phyloP scores from a whole-genome alignment of 37 sponge, comb jelly and placozoan genomes.

The Aphrocallistes beatrix region DNA sequence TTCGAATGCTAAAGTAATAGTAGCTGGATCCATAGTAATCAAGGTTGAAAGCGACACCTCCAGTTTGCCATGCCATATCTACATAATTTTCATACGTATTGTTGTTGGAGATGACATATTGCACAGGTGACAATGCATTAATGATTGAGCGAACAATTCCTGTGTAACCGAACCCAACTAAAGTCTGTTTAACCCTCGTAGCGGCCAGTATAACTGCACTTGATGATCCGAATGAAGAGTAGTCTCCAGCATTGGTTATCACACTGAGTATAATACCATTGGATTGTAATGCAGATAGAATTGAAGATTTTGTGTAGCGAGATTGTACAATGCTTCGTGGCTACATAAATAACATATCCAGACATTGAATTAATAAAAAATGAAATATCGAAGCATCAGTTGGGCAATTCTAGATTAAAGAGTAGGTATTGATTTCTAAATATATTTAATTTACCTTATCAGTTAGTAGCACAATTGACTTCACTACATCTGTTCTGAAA shows the following conservation, averaged over 20 bases:
- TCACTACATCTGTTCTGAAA: background rate
- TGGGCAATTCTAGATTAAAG: no score
- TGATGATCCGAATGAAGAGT: background rate
- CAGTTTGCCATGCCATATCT: constrained; percentile 5
- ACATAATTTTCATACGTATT: background rate
- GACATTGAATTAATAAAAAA: background rate
- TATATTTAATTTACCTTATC: background rate
- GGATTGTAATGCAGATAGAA: background rate
- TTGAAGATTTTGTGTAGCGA: background rate
- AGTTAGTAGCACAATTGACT: background rate
- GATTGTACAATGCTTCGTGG: background rate
- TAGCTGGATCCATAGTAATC: no score
- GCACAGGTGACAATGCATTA: background rate
- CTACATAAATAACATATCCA: background rate
- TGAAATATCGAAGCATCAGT: no score
- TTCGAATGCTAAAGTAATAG: no score
- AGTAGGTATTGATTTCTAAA: no score
- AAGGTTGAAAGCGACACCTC: background rate
- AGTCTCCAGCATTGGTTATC: background rate
- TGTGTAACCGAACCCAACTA: background rate
- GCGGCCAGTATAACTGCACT: background rate
- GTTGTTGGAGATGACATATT: background rate
- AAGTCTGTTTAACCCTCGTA: background rate
- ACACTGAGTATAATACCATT: background rate
- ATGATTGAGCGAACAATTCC: background rate